These are phyloP conservation scores for Babylonia areolata DNA, from an alignment of 1,140 invertebrate genomes.

Conservation along the genomic window DNA sequence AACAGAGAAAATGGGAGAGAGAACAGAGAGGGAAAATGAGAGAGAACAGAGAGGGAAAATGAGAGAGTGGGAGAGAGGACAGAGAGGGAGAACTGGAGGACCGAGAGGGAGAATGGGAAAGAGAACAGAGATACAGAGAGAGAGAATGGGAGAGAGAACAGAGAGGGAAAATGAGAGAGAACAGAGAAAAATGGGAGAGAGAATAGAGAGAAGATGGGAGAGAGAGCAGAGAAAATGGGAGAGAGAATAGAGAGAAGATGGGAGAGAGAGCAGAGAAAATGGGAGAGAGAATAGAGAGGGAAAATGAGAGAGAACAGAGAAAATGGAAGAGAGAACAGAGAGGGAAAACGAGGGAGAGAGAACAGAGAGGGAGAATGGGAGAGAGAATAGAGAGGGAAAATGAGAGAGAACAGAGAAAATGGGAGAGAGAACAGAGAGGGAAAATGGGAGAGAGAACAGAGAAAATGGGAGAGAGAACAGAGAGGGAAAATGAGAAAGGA, in stretches of 20 bases:
- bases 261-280: background rate
- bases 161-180: background rate
- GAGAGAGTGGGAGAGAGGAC: background rate
- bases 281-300: background rate
- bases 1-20: too few relatives aligned
- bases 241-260: background rate
- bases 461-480: too few relatives aligned
- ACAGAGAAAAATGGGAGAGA: background rate
- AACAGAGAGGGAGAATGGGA: background rate
- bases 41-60: background rate
- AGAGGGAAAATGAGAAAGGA: too few relatives aligned
- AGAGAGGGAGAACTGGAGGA: background rate
- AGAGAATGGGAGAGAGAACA: background rate
- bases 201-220: background rate
- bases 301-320: background rate
- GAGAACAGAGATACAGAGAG: background rate
- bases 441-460: too few relatives aligned
- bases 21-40: too few relatives aligned
- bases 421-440: too few relatives aligned
- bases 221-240: background rate
- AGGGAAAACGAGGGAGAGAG: background rate
- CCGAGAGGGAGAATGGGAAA: background rate
- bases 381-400: background rate
- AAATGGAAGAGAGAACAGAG: background rate
- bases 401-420: too few relatives aligned